Conservation (phyloP, 2,888 invertebrate species). For the Galerucella pusilla region DNA sequence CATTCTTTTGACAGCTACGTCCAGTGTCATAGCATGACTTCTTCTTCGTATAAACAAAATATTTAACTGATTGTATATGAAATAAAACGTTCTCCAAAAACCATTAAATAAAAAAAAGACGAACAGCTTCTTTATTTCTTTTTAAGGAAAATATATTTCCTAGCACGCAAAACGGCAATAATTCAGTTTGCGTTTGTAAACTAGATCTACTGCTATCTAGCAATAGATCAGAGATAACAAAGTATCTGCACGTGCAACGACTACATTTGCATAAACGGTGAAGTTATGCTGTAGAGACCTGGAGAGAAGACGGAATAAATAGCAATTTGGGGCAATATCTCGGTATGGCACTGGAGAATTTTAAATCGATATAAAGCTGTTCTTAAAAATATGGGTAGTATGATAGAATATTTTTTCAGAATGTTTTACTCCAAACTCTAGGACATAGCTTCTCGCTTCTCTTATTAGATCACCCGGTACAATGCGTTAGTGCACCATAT, state of each 20-base stretch:
- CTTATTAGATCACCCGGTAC: neutral
- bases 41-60: neutral
- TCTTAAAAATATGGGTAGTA: neutral
- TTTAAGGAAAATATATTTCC: conserved; percentile 13
- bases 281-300: conserved; percentile 44
- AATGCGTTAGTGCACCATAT: conserved; percentile 30
- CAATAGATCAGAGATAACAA: conserved; percentile 52
- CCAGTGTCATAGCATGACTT: too few species aligned
- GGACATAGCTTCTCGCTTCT: neutral
- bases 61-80: conserved; percentile 23
- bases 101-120: neutral
- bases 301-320: conserved; percentile 45
- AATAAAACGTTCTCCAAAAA: neutral
- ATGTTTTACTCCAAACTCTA: neutral
- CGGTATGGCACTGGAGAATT: conserved; percentile 50
- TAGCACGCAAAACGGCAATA: conserved; percentile 20
- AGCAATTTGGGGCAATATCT: conserved; percentile 55
- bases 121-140: neutral
- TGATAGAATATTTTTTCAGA: neutral
- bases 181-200: conserved; percentile 39
- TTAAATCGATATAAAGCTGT: neutral
- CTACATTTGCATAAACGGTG: conserved; percentile 54
- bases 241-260: conserved; percentile 50
- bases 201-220: conserved; percentile 39
- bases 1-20: too few species aligned